A percentile compares a stretch with the other conserved stretches of the same genome.
phyloP scores from a whole-genome alignment of 2,888 invertebrate genomes.

The Acleris laterana region DNA sequence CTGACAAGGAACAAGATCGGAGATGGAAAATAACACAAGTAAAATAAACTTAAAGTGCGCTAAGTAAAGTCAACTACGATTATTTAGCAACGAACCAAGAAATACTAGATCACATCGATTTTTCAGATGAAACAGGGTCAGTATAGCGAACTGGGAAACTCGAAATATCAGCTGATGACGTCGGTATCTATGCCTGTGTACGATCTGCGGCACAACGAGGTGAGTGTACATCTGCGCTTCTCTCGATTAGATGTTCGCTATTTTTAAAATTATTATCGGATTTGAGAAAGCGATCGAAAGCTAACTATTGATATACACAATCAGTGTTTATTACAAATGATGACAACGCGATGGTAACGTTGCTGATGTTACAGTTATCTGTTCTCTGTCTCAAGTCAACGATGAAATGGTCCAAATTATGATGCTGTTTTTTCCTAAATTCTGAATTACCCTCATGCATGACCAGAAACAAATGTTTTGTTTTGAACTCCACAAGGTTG shows the following conservation, averaged over 20 bases:
- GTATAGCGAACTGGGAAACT: slow-evolving; percentile 84
- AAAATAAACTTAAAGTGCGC: slow-evolving; percentile 37
- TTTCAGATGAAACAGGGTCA: slow-evolving; percentile 85
- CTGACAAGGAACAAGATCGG: slow-evolving; percentile 86
- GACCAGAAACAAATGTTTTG: slow-evolving; percentile 54
- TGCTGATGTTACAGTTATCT: background rate
- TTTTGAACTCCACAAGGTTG: slow-evolving; percentile 59
- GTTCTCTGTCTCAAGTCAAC: slow-evolving; percentile 45
- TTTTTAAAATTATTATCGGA: slow-evolving; percentile 35
- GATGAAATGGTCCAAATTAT: slow-evolving; percentile 46
- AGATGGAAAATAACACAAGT: slow-evolving; percentile 82
- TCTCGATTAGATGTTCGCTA: slow-evolving; percentile 31
- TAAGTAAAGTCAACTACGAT: too few relatives aligned
- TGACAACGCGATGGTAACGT: too few relatives aligned
- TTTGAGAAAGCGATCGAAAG: slow-evolving; percentile 45
- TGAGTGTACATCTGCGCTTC: slow-evolving; percentile 72
- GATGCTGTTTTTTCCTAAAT: slow-evolving; percentile 54
- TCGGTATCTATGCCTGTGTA: slow-evolving; percentile 97
- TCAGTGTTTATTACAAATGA: background rate
- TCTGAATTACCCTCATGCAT: slow-evolving; percentile 69
- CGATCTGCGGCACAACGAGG: slow-evolving; percentile 93
- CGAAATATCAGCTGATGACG: slow-evolving; percentile 93
- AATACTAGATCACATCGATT: background rate
- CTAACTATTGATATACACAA: background rate
- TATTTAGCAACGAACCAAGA: background rate